Evolutionary conservation across 1,140 invertebrate genomes (phyloP), one percentile per base, ranked within the genome.

Genomic region (Papilio aristodemus): DNA sequence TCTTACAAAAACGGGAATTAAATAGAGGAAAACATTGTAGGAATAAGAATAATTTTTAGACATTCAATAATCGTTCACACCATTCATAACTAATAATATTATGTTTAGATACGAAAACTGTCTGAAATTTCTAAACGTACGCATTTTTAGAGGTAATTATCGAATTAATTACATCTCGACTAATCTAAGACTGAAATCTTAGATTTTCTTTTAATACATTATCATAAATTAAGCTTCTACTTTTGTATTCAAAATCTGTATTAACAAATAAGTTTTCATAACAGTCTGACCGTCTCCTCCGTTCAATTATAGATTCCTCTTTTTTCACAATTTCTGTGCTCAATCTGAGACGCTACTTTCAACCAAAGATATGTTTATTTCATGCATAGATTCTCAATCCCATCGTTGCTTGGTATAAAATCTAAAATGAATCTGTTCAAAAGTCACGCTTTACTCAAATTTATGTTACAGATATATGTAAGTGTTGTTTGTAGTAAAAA

Each of bases 361-460:
- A 67, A 76, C 71, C 71, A 76, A 71, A 76, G 67, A 76, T 76
- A 76, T 73, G 74, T 70, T 76, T 76, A 76, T 76, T 73, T 73
- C 74, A 76, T 76, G 71, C 74, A 76, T 76, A 73, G 71, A 67
- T 64, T 75, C 67, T 50, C 50, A 43, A 66, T 63, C 62, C 46
- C 72, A 50, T 68, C 68, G 69, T n/a, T n/a, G n/a, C 41, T 39
- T 36, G 64, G 67, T 72, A 71, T 72, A 75, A 75, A 75, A 75
- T 76, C 60, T 76, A 60, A 66, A 75, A 72, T 75, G 64, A 70
- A 70, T 71, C 63, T 70, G 69, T 71, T 75, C 63, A 69, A 58
- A 58, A 59, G 68, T 64, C n/a, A 60, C 14, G 64, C 69, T 50
- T 72, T 64, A 69, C 36, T 54, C 69, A 72, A 73, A 78, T 78